A percentile compares a stretch with the other conserved stretches of the same genome.
Conservation (phyloP, 2,888 invertebrate species). For the Allygus modestus region DNA sequence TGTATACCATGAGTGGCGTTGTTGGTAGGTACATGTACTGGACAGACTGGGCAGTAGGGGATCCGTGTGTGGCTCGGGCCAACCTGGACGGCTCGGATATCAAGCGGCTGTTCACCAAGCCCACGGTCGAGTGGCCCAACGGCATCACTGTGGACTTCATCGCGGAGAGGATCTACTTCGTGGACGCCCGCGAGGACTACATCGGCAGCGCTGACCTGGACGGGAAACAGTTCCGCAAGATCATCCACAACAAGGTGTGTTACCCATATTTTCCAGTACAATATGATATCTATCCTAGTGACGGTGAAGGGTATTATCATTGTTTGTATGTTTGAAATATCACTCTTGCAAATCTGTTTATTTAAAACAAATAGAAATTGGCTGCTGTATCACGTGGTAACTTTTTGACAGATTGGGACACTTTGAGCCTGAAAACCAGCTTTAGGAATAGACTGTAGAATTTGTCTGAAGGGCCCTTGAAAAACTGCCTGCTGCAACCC, state of each 20-base stretch:
- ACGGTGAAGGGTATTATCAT: too few species aligned
- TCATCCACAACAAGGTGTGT: constrained; percentile 78
- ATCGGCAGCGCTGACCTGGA: constrained; percentile 87
- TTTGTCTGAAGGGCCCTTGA: too few species aligned
- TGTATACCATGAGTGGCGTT: too few species aligned
- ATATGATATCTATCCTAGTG: too few species aligned
- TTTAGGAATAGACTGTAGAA: too few species aligned
- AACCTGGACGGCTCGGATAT: constrained; percentile 87
- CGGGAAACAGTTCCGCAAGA: constrained; percentile 82
- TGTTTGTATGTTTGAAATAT: too few species aligned
- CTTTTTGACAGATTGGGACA: too few species aligned
- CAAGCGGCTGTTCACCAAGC: constrained; percentile 80
- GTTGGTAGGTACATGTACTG: constrained; percentile 82
- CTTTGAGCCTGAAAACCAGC: too few species aligned
- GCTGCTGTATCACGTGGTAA: too few species aligned
- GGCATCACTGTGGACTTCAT: constrained; percentile 91
- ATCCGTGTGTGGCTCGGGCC: constrained; percentile 87
- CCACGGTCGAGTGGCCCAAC: constrained; percentile 89
- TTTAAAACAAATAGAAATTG: too few species aligned
- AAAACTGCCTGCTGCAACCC: too few species aligned
- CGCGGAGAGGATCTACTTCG: constrained; percentile 91
- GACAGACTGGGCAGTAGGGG: constrained; percentile 91
- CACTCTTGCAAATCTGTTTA: too few species aligned
- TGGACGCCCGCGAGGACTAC: constrained; percentile 89
- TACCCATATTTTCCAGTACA: background rate